Evolutionary conservation across 2,113 vertebrate species (phyloP).

Genomic region (Zapus hudsonius): DNA sequence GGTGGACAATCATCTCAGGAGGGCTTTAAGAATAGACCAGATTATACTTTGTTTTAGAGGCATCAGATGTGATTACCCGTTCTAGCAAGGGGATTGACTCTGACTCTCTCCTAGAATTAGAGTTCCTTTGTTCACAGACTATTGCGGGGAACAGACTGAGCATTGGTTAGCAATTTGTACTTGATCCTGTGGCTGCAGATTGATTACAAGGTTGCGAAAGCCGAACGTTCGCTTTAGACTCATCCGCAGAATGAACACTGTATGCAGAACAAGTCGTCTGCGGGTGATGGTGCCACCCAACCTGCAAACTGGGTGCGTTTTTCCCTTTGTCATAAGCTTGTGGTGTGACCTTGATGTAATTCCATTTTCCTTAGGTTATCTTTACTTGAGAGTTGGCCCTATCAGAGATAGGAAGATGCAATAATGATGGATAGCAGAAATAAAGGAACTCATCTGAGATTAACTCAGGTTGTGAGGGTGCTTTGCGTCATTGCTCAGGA

Average conservation of each 20-base stretch:
- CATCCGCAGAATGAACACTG: background rate
- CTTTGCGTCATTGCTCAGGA: slow-evolving; percentile 45
- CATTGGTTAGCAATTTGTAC: slow-evolving; percentile 55
- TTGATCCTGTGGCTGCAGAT: slow-evolving; percentile 57
- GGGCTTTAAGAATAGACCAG: slow-evolving; percentile 63
- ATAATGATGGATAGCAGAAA: slow-evolving; percentile 44
- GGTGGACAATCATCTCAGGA: slow-evolving; percentile 52
- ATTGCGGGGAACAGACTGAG: slow-evolving; percentile 12
- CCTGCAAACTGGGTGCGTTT: slow-evolving; percentile 24
- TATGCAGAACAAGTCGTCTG: background rate
- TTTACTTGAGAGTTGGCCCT: background rate
- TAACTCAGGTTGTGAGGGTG: background rate
- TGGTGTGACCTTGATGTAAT: background rate
- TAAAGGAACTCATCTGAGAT: slow-evolving; percentile 38
- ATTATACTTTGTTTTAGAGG: slow-evolving; percentile 53
- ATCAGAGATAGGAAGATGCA: slow-evolving; percentile 35
- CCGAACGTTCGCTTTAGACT: slow-evolving; percentile 40
- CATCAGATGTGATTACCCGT: slow-evolving; percentile 55
- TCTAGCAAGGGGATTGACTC: slow-evolving; percentile 42
- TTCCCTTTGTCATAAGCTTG: background rate
- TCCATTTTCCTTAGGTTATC: slow-evolving; percentile 37
- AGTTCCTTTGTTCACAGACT: slow-evolving; percentile 33
- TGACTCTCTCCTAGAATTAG: background rate
- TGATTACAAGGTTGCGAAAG: slow-evolving; percentile 60
- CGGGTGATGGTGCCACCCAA: background rate